phyloP scores from a whole-genome alignment of 2,888 invertebrate genomes.

The Luperina nickerlii region DNA sequence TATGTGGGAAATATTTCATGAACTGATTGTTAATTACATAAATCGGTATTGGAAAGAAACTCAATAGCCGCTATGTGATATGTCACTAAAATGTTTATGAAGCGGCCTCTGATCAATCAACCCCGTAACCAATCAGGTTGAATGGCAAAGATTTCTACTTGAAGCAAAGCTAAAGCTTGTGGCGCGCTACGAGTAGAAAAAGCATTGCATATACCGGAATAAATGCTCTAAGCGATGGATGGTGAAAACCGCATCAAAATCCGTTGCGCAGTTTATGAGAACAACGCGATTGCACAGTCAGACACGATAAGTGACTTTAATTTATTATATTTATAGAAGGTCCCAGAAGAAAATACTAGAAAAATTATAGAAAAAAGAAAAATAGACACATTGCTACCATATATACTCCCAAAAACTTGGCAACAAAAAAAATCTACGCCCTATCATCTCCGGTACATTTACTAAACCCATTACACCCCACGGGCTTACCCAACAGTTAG shows the following conservation, averaged over 20 bases:
- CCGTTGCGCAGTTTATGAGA: background rate
- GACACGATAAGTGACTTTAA: background rate
- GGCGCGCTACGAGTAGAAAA: no score
- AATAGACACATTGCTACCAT: constrained; percentile 11
- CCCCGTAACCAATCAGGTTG: background rate
- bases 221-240: background rate
- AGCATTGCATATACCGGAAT: no score
- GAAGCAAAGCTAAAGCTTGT: background rate
- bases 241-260: background rate
- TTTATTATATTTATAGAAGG: background rate
- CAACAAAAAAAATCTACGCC: constrained; percentile 42
- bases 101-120: background rate
- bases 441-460: constrained; percentile 68
- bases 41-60: background rate
- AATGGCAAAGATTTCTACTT: background rate
- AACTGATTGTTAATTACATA: background rate
- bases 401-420: constrained; percentile 6
- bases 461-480: constrained; percentile 63
- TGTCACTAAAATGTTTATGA: background rate
- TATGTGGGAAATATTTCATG: no score
- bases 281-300: background rate
- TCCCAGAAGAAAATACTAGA: constrained; percentile 1
- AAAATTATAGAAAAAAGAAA: background rate
- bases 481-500: constrained; percentile 65
- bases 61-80: background rate